phyloP scores from a whole-genome alignment of 2,113 vertebrate genomes.

The Toxotes chatareus region DNA sequence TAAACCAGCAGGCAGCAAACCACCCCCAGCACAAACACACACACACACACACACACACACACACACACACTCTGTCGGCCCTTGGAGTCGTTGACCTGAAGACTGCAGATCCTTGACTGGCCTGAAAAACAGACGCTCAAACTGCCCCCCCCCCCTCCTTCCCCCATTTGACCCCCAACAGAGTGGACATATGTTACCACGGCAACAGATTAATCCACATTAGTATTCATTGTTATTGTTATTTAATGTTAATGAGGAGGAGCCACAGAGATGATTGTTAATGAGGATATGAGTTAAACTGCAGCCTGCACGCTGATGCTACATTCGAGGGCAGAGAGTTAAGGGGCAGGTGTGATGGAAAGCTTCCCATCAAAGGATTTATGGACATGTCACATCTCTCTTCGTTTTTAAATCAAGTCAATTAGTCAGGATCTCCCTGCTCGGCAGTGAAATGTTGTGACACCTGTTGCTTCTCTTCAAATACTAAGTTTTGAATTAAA shows the following conservation, averaged over 20 bases:
- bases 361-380: too few species aligned
- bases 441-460: too few species aligned
- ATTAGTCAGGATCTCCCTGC: too few species aligned
- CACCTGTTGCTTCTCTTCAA: too few species aligned
- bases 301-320: constrained; percentile 12
- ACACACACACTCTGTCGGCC: background rate
- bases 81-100: constrained; percentile 16
- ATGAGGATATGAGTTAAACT: constrained; percentile 28
- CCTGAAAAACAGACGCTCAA: constrained; percentile 3
- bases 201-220: constrained; percentile 50
- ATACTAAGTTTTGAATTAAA: too few species aligned
- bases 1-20: too few species aligned
- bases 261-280: constrained; percentile 24
- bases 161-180: constrained; percentile 32
- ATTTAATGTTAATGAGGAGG: constrained; percentile 23
- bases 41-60: constrained; percentile 30
- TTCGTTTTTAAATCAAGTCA: too few species aligned
- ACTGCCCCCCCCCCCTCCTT: background rate
- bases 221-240: constrained; percentile 41
- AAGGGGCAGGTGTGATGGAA: too few species aligned
- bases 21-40: background rate
- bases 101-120: background rate
- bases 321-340: background rate
- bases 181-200: constrained; percentile 45
- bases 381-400: too few species aligned